Evolutionary conservation across 2,797 vertebrate genomes (phyloP), one percentile per base, ranked within the genome.

Genomic region (Fistularia commersonii): DNA sequence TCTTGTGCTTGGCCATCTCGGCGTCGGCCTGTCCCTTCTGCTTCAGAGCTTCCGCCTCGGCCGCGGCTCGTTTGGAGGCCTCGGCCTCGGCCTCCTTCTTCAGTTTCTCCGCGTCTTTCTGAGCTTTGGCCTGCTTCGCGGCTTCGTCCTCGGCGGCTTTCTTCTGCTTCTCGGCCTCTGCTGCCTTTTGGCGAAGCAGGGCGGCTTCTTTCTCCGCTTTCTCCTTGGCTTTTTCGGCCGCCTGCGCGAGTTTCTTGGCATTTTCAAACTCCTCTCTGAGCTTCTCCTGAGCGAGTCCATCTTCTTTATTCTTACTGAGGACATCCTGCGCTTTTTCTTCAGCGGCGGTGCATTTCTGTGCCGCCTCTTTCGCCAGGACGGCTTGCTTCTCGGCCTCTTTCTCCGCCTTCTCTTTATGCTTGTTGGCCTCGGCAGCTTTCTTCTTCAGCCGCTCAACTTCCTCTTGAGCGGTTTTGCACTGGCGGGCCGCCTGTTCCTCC

Each of bases 1-100:
- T 88, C 69, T 97, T 98, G 77, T 99, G 95, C 54, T 95, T 96
- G 69, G 88, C 90, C 95, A 98, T 98, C 80, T 98, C 93, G 0
- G 88, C 87, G 0, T 98, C 97, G 0, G 97, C 96, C 32, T 92
- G 83, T 63, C 93, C 79, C 75, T 96, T 98, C 79, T 94, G 94
- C 69, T 92, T 88, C 23, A 98, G 77, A 0, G 95, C 95, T 0
- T 88, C 89, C 40, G 92, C 91, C 68, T 99, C 96, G 0, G 97
- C 94, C 43, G 93, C 91, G 0, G 92, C 92, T 40, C 95, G 72
- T 56, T 87, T 91, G 0, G 85, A 80, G 0, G 95, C 96, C 82
- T 99, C 96, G 13, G 89, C 77, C 78, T 97, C 92, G 0, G 96
- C 96, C 11, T 96, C 94, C 61, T 94, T 96, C 44, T 87, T 91